A percentile compares a stretch with the other conserved stretches of the same genome.
These are phyloP conservation scores for Gasterosteus nipponicus DNA, from an alignment of 2,113 vertebrate species.

Conservation along the genomic window DNA sequence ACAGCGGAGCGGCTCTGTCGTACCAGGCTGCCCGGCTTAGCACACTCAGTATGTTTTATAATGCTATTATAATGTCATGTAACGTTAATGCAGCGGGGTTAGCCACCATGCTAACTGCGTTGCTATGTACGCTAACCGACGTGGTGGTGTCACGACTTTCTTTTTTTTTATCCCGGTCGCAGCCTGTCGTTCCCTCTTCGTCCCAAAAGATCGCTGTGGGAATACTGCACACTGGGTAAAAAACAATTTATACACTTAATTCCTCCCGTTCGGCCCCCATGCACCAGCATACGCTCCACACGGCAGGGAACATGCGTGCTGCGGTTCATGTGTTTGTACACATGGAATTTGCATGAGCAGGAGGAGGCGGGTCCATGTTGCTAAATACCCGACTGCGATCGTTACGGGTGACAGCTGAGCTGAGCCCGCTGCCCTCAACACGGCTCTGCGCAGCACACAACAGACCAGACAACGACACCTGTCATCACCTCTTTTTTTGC, in stretches of 20 bases:
- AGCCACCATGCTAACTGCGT: constrained; percentile 52
- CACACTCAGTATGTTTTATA: neutral
- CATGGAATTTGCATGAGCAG: too few relatives aligned
- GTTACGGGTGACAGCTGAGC: constrained; percentile 67
- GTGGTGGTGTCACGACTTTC: constrained; percentile 23
- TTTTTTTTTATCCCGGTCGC: constrained; percentile 14
- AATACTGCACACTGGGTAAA: constrained; percentile 99
- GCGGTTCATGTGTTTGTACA: too few relatives aligned
- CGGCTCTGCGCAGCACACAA: neutral
- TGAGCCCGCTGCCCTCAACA: constrained; percentile 31
- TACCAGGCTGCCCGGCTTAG: too few relatives aligned
- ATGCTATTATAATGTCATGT: neutral
- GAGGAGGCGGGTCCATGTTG: too few relatives aligned
- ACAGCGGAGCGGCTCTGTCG: neutral
- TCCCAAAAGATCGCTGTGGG: constrained; percentile 86
- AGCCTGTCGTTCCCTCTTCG: constrained; percentile 38
- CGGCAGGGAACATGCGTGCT: constrained; percentile 78
- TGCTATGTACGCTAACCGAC: constrained; percentile 38
- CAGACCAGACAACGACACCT: neutral
- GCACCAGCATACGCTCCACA: constrained; percentile 92
- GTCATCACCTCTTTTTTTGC: neutral
- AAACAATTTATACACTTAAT: constrained; percentile 99
- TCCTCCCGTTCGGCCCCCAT: constrained; percentile 99
- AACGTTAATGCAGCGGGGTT: neutral
- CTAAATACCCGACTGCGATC: too few relatives aligned